Conservation (phyloP, 2,113 vertebrate species). For the Hucho hucho region DNA sequence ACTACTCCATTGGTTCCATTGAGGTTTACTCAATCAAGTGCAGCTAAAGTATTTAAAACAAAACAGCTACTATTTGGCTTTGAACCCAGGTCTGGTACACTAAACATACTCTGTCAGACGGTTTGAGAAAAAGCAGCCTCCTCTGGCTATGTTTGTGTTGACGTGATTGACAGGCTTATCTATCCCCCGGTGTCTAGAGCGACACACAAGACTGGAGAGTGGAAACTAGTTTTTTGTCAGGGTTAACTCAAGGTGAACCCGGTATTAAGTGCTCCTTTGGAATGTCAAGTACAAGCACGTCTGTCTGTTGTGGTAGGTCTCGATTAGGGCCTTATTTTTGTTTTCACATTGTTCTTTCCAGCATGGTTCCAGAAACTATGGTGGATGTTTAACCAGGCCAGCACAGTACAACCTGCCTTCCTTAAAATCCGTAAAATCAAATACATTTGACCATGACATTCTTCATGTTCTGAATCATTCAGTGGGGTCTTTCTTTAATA, state of each 20-base stretch:
- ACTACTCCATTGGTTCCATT: too few species aligned
- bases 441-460: too few species aligned
- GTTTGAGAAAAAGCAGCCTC: constrained; percentile 16
- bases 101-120: constrained; percentile 14
- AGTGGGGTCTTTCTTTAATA: too few species aligned
- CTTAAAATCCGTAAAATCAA: too few species aligned
- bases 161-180: constrained; percentile 59
- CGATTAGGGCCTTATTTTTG: not conserved
- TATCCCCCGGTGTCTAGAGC: constrained; percentile 29
- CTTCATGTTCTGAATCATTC: too few species aligned
- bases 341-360: too few species aligned
- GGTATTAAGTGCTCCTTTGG: constrained; percentile 47
- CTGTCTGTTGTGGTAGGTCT: not conserved
- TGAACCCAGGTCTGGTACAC: not conserved
- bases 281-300: constrained; percentile 56
- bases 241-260: constrained; percentile 62
- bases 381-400: too few species aligned
- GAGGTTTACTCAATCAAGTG: too few species aligned
- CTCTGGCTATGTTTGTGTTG: constrained; percentile 16
- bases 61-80: too few species aligned
- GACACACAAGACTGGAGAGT: constrained; percentile 19
- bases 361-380: too few species aligned
- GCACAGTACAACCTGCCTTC: too few species aligned
- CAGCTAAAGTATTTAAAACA: too few species aligned
- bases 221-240: constrained; percentile 56